phyloP scores from a whole-genome alignment of 2,797 vertebrate species.

The Cuniculus paca region DNA sequence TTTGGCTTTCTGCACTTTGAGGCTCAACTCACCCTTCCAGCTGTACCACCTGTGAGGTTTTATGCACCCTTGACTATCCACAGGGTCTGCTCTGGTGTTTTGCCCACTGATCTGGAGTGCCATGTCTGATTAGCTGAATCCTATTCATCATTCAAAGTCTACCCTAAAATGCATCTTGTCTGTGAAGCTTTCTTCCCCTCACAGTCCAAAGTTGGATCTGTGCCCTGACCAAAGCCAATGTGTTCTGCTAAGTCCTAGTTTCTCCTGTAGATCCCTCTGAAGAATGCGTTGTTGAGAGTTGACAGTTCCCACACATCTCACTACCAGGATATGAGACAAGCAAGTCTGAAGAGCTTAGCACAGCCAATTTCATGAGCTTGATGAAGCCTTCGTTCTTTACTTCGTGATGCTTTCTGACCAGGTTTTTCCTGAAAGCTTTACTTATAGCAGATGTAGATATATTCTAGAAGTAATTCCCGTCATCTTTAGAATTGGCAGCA shows the following conservation, averaged over 20 bases:
- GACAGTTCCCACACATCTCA: neutral
- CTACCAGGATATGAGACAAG: no score
- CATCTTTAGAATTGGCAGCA: neutral
- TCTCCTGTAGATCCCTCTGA: neutral
- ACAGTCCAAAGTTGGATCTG: fast-evolving
- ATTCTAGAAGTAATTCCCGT: neutral
- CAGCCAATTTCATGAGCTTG: fast-evolving
- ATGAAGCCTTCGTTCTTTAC: neutral
- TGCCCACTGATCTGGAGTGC: neutral
- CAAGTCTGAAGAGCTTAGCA: fast-evolving
- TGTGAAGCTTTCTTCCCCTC: neutral
- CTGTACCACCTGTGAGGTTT: neutral
- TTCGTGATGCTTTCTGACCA: neutral
- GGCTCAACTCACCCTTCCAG: neutral
- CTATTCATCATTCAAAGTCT: no score
- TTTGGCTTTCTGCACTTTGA: neutral
- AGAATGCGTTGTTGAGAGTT: no score
- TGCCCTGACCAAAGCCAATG: fast-evolving
- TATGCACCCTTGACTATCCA: fast-evolving
- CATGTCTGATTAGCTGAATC: neutral
- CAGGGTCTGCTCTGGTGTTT: no score
- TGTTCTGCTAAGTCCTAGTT: neutral
- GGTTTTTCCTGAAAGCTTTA: neutral
- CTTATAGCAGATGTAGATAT: neutral
- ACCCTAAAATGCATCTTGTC: neutral